Evolutionary conservation across 2,113 vertebrate species (phyloP).

Genomic region (Mobula hypostoma): DNA sequence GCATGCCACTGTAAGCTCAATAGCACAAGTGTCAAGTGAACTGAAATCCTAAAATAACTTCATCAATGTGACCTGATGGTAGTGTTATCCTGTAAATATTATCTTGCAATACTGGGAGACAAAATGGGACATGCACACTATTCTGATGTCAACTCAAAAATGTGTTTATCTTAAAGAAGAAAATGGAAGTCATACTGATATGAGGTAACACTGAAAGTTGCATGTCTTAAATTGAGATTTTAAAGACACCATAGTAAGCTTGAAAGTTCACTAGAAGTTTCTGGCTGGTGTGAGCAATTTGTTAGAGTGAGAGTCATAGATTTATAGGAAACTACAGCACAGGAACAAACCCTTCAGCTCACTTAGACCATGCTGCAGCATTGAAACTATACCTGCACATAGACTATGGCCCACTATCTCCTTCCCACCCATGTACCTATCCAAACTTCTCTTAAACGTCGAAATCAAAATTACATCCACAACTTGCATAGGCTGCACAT

Average conservation of each 20-base stretch:
- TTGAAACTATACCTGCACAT: too few relatives aligned
- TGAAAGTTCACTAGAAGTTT: background rate
- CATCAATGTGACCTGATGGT: background rate
- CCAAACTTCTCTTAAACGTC: too few relatives aligned
- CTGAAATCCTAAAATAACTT: background rate
- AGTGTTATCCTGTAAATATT: background rate
- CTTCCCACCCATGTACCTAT: too few relatives aligned
- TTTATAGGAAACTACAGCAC: too few relatives aligned
- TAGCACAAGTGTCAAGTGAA: background rate
- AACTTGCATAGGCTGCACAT: too few relatives aligned
- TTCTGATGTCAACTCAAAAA: background rate
- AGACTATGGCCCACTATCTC: too few relatives aligned
- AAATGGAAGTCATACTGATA: background rate
- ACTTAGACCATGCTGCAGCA: too few relatives aligned
- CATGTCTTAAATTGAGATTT: background rate
- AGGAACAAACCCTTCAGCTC: too few relatives aligned
- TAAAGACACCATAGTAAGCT: background rate
- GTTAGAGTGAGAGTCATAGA: too few relatives aligned
- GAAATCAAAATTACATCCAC: too few relatives aligned
- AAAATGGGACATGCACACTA: background rate
- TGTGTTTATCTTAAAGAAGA: background rate
- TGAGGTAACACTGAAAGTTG: background rate
- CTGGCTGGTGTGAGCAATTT: background rate
- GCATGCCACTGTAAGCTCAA: background rate
- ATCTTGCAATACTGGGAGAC: background rate